Evolutionary conservation across 1,140 invertebrate genomes (phyloP), one percentile per base, ranked within the genome.

Genomic region (Apis cerana): DNA sequence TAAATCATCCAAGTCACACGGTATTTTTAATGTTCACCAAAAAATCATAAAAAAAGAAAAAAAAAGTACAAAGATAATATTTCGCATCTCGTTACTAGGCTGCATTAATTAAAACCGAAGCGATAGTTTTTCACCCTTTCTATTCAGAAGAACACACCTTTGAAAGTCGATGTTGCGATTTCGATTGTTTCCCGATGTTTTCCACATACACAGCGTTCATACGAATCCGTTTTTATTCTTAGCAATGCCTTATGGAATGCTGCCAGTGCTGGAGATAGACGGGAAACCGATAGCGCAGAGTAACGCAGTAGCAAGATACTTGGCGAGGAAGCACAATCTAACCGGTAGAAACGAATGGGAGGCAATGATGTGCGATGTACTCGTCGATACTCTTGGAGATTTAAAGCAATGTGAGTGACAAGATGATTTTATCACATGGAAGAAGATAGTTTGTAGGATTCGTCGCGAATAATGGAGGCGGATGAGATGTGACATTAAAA

Each of bases 211-310:
- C 9, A 15, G 4, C 9, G 19, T 27, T 52, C 80, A 71, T 65
- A 78, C 70, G 52, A 58, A 64, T 43, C 59, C 64, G 50, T 74
- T 17, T 74, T 80, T 87, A 54, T 87, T 84, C 52, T 56, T 85
- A 95, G 95, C 88, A 19, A 93, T 93, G 85, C 96, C 96, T 4
- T 96, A 96, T 86, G 96, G 96, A 59, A 95, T 96, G 91, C 89
- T 97, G 70, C 97, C 97, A 2, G 94, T 96, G 12, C 88, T 97
- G 75, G 96, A 96, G 89, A 95, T 97, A 56, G 95, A 97, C 88
- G 96, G 96, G 3, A 95, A 96, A 88, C 89, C 91, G 67, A 94
- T 96, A 72, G 94, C 95, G 1, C 96, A 97, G 89, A 96, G 95
- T 84, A 92, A 95, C 61, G 95, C 96, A 11, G 95, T 97, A 59